phyloP scores from a whole-genome alignment of 2,113 vertebrate genomes.

The Anser cygnoides region DNA sequence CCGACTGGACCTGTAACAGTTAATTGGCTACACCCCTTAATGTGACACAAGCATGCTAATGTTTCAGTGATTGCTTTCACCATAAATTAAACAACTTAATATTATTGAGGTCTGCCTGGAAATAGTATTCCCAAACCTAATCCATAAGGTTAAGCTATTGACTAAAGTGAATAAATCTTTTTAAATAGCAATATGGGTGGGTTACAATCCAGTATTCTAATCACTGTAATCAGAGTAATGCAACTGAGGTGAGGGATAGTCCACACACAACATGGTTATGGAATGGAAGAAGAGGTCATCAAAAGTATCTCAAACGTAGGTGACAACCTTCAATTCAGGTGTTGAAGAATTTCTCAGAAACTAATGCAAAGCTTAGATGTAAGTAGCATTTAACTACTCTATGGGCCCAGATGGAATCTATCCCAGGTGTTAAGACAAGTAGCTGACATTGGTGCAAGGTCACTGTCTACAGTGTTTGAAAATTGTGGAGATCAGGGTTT shows the following conservation, averaged over 20 bases:
- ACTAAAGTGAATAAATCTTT: not conserved
- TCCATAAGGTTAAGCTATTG: not conserved
- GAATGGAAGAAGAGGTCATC: not conserved
- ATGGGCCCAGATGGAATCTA: not conserved
- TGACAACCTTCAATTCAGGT: not conserved
- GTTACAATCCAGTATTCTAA: not conserved
- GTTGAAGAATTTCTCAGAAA: not conserved
- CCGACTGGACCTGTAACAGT: too few relatives aligned
- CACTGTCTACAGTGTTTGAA: not conserved
- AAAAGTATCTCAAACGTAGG: not conserved
- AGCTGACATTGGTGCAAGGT: not conserved
- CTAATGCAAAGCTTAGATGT: not conserved
- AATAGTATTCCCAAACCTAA: not conserved
- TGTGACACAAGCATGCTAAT: not conserved
- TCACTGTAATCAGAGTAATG: not conserved
- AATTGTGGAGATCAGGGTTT: not conserved
- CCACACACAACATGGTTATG: not conserved
- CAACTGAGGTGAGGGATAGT: not conserved
- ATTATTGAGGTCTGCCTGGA: too few relatives aligned
- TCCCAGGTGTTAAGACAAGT: not conserved
- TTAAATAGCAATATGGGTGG: not conserved
- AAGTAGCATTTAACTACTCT: not conserved
- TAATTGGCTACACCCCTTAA: too few relatives aligned
- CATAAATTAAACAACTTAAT: not conserved
- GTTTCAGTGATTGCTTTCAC: not conserved